These are phyloP conservation scores for Brachyopa scutellaris DNA, from an alignment of 2,888 invertebrate genomes.

Conservation along the genomic window DNA sequence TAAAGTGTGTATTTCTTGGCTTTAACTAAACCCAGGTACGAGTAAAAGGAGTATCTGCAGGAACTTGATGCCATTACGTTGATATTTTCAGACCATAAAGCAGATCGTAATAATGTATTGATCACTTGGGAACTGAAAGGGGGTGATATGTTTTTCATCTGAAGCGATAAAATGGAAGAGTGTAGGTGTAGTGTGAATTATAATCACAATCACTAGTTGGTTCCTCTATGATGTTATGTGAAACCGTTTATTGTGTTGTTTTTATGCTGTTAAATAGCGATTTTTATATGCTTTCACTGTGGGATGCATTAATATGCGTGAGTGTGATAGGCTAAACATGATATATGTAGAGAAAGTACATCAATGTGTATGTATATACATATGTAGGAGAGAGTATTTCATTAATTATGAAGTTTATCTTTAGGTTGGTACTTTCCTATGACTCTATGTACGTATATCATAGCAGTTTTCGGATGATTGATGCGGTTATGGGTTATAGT, in stretches of 20 bases:
- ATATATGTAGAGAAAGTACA: too few relatives aligned
- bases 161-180: neutral
- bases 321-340: conserved; percentile 22
- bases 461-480: conserved; percentile 19
- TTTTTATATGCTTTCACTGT: conserved; percentile 34
- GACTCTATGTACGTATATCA: too few relatives aligned
- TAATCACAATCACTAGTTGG: neutral
- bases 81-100: conserved; percentile 58
- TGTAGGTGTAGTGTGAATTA: conserved; percentile 1
- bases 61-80: conserved; percentile 38
- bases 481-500: conserved; percentile 14
- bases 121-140: conserved; percentile 59
- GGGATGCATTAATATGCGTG: too few relatives aligned
- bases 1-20: conserved; percentile 25
- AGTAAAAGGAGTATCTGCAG: too few relatives aligned
- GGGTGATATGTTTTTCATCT: conserved; percentile 31
- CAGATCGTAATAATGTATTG: conserved; percentile 63
- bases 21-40: conserved; percentile 17
- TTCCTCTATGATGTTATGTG: conserved; percentile 28
- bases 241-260: conserved; percentile 36
- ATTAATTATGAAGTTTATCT: conserved; percentile 48
- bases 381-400: conserved; percentile 23
- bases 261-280: conserved; percentile 25
- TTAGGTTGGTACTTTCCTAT: conserved; percentile 2
- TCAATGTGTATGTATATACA: too few relatives aligned